Evolutionary conservation across 92 coral and sea anemone genomes (phyloP).

Genomic region (Desmophyllum pertusum): DNA sequence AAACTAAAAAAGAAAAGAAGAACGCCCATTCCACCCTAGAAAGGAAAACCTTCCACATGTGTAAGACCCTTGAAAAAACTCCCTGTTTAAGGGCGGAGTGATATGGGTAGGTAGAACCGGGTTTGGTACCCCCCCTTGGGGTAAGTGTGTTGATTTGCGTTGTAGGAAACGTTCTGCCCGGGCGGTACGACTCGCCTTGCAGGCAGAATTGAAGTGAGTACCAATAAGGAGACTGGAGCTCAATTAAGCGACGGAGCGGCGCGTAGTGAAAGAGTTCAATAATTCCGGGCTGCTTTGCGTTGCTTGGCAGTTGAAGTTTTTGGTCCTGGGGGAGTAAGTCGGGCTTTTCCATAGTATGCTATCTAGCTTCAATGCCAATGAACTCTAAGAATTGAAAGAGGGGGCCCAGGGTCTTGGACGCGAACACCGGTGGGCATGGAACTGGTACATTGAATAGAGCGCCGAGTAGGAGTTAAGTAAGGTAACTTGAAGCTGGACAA

Average conservation of each 20-base stretch:
- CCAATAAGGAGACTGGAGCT: neutral
- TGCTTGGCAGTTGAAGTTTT: too few relatives aligned
- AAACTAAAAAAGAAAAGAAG: constrained; percentile 47
- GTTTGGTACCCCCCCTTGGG: constrained; percentile 27
- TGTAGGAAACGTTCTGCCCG: constrained; percentile 62
- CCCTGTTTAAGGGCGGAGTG: too few relatives aligned
- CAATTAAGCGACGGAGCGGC: neutral
- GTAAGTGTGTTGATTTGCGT: constrained; percentile 59
- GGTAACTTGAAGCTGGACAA: neutral
- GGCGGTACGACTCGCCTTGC: constrained; percentile 53
- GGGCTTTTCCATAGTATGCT: constrained; percentile 7
- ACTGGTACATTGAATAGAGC: too few relatives aligned
- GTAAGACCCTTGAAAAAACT: too few relatives aligned
- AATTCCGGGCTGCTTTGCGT: neutral
- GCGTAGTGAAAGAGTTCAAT: neutral
- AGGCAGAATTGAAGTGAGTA: too few relatives aligned
- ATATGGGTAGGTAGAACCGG: constrained; percentile 45
- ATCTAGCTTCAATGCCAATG: constrained; percentile 12
- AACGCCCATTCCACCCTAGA: too few relatives aligned
- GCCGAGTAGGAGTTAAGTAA: neutral
- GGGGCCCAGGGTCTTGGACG: neutral
- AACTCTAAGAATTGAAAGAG: neutral
- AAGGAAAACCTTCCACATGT: too few relatives aligned
- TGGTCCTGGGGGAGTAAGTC: constrained; percentile 16
- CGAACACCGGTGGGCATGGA: neutral